Percentiles rank a stretch among this genome's conserved stretches.
Evolutionary conservation across 2,113 vertebrate species (phyloP).

Genomic region (Otolemur garnettii): DNA sequence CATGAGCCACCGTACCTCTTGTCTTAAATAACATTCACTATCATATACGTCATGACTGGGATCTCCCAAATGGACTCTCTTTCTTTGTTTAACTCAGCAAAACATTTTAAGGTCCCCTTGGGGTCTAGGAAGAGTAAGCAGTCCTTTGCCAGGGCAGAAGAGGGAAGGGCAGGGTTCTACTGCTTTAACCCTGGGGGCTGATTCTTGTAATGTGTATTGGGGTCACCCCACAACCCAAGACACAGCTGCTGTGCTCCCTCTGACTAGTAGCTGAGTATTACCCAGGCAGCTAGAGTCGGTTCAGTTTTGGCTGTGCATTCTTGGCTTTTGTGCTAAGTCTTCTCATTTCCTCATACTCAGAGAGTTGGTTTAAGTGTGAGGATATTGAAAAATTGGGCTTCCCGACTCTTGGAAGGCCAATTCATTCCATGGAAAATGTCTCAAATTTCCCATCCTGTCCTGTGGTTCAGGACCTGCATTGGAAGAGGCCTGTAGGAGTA

Average conservation of each 20-base stretch:
- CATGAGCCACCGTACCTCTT: not conserved
- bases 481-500: not conserved
- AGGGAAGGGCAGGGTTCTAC: not conserved
- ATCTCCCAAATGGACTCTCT: not conserved
- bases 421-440: not conserved
- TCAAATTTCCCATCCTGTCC: not conserved
- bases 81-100: constrained; percentile 7
- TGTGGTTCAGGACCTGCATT: not conserved
- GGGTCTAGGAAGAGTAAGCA: not conserved
- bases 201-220: not conserved
- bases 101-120: not conserved
- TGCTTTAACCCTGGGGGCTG: not conserved
- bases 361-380: not conserved
- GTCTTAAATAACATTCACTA: not conserved
- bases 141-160: not conserved
- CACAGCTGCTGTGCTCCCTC: not conserved
- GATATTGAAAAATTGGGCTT: not conserved
- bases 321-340: not conserved
- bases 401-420: not conserved
- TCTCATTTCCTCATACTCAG: not conserved
- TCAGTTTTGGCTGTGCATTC: not conserved
- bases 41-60: not conserved
- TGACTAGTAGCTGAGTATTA: not conserved
- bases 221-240: not conserved
- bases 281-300: not conserved